Evolutionary conservation across 2,888 invertebrate species (phyloP).

Genomic region (Pseudococcus jackbeardsleyi): DNA sequence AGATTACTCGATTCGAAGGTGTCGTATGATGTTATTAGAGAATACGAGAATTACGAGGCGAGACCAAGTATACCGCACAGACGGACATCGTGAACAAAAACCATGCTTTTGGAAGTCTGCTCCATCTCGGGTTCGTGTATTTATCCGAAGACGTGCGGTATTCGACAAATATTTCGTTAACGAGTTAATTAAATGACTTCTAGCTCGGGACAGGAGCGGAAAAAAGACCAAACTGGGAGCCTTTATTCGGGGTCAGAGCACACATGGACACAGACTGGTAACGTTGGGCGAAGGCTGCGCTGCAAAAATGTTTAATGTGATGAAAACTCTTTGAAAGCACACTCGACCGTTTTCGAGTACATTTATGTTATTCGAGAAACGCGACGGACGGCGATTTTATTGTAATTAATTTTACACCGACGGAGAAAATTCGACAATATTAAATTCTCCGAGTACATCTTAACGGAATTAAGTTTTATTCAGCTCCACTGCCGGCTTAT

Average conservation of each 20-base stretch:
- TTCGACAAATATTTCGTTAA: constrained; percentile 36
- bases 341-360: constrained; percentile 42
- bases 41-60: too few species aligned
- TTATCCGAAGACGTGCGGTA: not conserved
- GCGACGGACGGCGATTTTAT: constrained; percentile 33
- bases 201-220: not conserved
- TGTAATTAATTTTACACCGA: constrained; percentile 34
- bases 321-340: constrained; percentile 25
- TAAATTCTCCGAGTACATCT: constrained; percentile 12
- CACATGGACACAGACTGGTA: not conserved
- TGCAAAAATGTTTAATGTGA: constrained; percentile 16
- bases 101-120: not conserved
- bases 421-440: constrained; percentile 27
- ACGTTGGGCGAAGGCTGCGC: not conserved
- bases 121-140: not conserved
- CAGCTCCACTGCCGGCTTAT: constrained; percentile 11
- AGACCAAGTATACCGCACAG: too few species aligned
- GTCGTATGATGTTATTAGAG: too few species aligned
- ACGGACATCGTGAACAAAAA: not conserved
- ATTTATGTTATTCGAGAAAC: constrained; percentile 27
- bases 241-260: not conserved
- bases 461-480: constrained; percentile 26
- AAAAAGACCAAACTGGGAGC: not conserved
- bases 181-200: constrained; percentile 27
- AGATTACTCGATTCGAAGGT: not conserved